Evolutionary conservation across 2,888 invertebrate species (phyloP).

Genomic region (Yponomeuta evonymella): DNA sequence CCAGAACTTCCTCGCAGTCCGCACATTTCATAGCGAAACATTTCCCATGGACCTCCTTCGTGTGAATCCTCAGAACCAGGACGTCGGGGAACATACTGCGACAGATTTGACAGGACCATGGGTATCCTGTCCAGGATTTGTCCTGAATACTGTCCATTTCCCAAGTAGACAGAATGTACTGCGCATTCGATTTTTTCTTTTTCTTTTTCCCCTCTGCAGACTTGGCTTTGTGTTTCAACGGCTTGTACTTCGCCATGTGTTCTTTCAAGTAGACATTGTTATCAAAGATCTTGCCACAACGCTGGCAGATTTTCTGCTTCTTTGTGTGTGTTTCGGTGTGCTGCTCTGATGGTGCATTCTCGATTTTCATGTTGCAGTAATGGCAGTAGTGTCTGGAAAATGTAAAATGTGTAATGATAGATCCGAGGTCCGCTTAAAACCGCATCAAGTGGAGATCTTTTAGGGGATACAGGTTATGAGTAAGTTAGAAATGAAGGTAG

Average conservation of each 20-base stretch:
- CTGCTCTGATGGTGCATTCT: background rate
- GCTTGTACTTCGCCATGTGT: constrained; percentile 1
- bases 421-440: background rate
- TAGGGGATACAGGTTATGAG: background rate
- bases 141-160: background rate
- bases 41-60: constrained; percentile 66
- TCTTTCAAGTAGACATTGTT: background rate
- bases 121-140: constrained; percentile 8
- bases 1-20: constrained; percentile 75
- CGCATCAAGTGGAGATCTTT: background rate
- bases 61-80: constrained; percentile 58
- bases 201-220: background rate
- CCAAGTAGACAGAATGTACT: background rate
- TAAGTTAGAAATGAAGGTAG: too few relatives aligned
- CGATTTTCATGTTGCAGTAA: constrained; percentile 25
- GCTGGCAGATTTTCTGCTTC: background rate
- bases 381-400: constrained; percentile 26
- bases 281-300: constrained; percentile 6
- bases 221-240: background rate
- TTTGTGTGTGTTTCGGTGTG: background rate
- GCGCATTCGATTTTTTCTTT: background rate
- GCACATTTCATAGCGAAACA: constrained; percentile 72
- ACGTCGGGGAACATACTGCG: background rate
- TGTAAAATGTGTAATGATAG: background rate
- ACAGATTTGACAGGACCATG: constrained; percentile 7